Base-by-base conservation (phyloP, 2,888 invertebrate species). In the Conchocele bisecta region DNA sequence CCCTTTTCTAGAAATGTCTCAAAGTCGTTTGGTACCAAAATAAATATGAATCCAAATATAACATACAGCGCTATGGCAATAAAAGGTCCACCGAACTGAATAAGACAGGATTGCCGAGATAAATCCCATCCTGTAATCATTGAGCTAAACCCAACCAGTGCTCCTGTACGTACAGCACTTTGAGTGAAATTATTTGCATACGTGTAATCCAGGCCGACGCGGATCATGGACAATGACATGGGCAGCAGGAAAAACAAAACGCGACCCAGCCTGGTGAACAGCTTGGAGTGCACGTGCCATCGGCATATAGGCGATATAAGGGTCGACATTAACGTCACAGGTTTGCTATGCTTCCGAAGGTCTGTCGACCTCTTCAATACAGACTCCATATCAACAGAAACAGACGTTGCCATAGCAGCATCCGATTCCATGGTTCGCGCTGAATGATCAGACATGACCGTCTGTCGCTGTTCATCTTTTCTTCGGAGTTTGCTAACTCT, bases 121-220 rank as follows among this genome's bases (percentile, higher is more conserved):
- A 28, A n/a, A 22, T 50, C 26, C 22, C 28, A 22, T 5, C 59
- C 73, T 20, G 68, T 60, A 7, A 68, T 44, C 35, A 73, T 15
- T 11, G 73, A 58, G 39, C 68, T 68, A 24, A 65, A 73, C 2
- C 73, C 68, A 33, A 73, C 48, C 15, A 73, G 42, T 2, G 60
- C 73, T 0, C 60, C 64, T 46, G 68, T 68, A 2, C 15, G 13
- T 13, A 65, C 68, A 9, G 68, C 68, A 5, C 17, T 60, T 24
- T 20, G 24, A 2, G 60, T 33, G 13, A 73, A 42, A 26, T 60
- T 29, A 0, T 20, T 26, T 0, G 59, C 54, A 56, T 46, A 73
- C 0, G 3, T 31, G 26, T 51, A 68, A 44, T 73, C 73, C 2
- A 68, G 44, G 3, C 24, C 17, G 15, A 73, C 57, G 24, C 56